These are phyloP conservation scores for Hermaeophaga mercurialis DNA, from an alignment of 2,888 invertebrate species.

Conservation along the genomic window DNA sequence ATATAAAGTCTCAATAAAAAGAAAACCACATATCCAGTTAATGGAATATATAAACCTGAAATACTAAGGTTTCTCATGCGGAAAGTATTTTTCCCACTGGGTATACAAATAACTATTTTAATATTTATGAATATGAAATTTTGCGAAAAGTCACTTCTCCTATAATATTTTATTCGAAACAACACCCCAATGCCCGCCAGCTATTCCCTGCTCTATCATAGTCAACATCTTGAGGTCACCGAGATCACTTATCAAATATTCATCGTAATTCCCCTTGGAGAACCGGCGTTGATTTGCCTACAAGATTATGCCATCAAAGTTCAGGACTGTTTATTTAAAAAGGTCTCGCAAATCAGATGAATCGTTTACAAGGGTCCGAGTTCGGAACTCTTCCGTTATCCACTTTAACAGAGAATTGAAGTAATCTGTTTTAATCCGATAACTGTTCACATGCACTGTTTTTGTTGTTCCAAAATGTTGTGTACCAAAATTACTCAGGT, in stretches of 20 bases:
- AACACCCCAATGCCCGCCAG: conserved; percentile 1
- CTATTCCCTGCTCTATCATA: neutral
- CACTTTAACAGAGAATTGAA: conserved; percentile 13
- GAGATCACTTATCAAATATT: conserved; percentile 45
- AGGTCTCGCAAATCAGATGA: conserved; percentile 28
- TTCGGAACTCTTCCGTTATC: conserved; percentile 24
- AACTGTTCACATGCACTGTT: too few species aligned
- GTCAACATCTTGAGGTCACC: conserved; percentile 32
- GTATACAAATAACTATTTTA: neutral
- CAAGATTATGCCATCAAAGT: conserved; percentile 44
- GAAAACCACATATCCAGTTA: too few species aligned
- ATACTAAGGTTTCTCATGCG: too few species aligned
- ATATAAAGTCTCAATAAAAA: too few species aligned
- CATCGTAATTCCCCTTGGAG: conserved; percentile 38
- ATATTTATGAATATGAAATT: neutral
- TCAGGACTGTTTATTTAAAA: conserved; percentile 30
- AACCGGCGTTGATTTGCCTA: conserved; percentile 39
- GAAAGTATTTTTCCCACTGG: too few species aligned
- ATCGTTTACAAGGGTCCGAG: conserved; percentile 30
- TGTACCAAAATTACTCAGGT: too few species aligned
- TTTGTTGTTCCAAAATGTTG: too few species aligned
- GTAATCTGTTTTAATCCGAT: too few species aligned
- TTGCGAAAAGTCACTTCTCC: neutral
- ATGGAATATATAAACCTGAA: too few species aligned
- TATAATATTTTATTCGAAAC: neutral